Evolutionary conservation across 2,888 invertebrate species (phyloP).

Genomic region (Sesia apiformis): DNA sequence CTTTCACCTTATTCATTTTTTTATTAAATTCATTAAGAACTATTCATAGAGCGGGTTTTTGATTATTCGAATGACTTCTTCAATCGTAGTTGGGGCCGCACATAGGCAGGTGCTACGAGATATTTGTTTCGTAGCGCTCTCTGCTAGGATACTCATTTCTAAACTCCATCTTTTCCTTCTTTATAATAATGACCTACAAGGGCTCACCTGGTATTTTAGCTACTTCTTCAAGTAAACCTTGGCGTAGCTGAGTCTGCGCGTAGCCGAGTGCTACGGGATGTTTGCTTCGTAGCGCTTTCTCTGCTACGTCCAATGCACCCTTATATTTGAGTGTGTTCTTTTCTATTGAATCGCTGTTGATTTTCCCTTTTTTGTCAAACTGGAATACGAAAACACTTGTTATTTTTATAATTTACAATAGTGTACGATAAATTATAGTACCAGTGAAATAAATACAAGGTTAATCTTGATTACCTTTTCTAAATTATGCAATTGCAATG

Average conservation of each 20-base stretch:
- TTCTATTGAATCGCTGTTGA: background rate
- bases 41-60: too few relatives aligned
- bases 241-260: background rate
- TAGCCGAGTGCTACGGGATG: background rate
- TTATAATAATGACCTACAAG: too few relatives aligned
- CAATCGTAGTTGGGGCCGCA: too few relatives aligned
- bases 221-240: background rate
- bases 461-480: background rate
- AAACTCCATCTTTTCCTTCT: too few relatives aligned
- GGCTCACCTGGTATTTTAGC: background rate
- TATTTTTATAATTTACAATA: background rate
- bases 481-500: background rate
- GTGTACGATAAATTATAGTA: background rate
- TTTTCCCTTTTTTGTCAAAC: background rate
- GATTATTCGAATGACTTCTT: too few relatives aligned
- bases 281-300: background rate
- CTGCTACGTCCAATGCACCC: background rate
- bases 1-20: too few relatives aligned
- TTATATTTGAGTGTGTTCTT: background rate
- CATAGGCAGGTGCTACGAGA: too few relatives aligned
- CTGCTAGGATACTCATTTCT: too few relatives aligned
- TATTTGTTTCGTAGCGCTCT: too few relatives aligned
- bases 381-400: background rate
- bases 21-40: too few relatives aligned
- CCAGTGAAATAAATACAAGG: background rate